Evolutionary conservation across 2,888 invertebrate genomes (phyloP).

Genomic region (Melinaea marsaeus): DNA sequence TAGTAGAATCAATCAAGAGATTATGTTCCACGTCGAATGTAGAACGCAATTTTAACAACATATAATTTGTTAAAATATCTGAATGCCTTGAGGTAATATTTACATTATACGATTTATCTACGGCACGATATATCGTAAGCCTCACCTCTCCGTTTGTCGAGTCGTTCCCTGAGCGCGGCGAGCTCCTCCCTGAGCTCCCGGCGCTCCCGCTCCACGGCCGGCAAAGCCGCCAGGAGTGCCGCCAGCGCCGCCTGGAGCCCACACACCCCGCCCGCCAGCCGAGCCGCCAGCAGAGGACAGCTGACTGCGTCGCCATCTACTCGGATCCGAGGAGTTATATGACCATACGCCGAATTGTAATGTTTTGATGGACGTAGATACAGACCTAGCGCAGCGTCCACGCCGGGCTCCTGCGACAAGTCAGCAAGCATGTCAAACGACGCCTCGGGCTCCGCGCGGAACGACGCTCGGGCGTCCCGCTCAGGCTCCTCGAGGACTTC

Average conservation of each 20-base stretch:
- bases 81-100: not conserved
- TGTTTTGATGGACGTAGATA: no score
- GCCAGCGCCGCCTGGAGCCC: slow-evolving; percentile 50
- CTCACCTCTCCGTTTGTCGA: slow-evolving; percentile 37
- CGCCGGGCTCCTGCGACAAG: slow-evolving; percentile 11
- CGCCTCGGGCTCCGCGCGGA: slow-evolving; percentile 32
- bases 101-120: not conserved
- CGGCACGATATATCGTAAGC: slow-evolving; percentile 9
- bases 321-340: no score
- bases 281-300: slow-evolving; percentile 38
- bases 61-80: no score
- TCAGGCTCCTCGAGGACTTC: slow-evolving; percentile 10
- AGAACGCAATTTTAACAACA: no score
- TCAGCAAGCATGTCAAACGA: slow-evolving; percentile 43
- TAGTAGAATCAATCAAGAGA: no score
- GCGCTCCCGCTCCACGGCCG: slow-evolving; percentile 36
- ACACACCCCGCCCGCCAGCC: slow-evolving; percentile 41
- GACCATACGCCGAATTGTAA: no score
- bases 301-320: no score
- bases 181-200: slow-evolving; percentile 38
- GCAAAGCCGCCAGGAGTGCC: slow-evolving; percentile 43
- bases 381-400: slow-evolving; percentile 16
- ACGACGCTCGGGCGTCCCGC: slow-evolving; percentile 28
- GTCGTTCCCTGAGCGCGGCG: slow-evolving; percentile 41
- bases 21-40: no score